Evolutionary conservation across 1,140 invertebrate species (phyloP), one percentile per base, ranked within the genome.

Genomic region (Steinernema khuongi): DNA sequence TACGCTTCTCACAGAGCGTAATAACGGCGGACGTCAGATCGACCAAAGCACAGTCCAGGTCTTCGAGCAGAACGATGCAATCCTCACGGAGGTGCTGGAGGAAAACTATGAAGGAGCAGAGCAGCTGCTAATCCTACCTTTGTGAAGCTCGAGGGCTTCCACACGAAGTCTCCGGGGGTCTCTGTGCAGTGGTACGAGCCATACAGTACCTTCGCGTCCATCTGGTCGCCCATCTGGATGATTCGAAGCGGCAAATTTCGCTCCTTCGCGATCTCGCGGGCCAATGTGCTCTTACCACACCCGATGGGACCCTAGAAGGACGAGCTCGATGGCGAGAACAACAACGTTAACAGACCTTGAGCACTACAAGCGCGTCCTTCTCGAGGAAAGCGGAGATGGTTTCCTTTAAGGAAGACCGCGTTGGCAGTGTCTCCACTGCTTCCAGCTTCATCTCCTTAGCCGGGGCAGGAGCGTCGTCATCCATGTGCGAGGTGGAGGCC

Each of bases 151-250:
- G 96, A 96, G 4, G 95, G 91, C 79, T 92, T 90, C 96, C 96
- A 99, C 31, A 94, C 86, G 88, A 99, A 99, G 87, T 99, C 93
- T 36, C 96, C 96, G 1, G 95, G 95, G 33, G 96, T 89, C 84
- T 97, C 94, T 0, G 96, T 96, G 85, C 96, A 98, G 78, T 91
- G 89, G 87, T 99, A 97, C 30, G 92, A 92, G 2, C 96, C 96
- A 14, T 99, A 86, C 18, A 99, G 85, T 88, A 88, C 88, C 87
- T 96, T 94, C 68, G 93, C 92, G 85, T 99, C 96, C n/a, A 94
- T 95, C 87, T 99, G 94, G 88, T 99, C 95, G 1, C 94, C 94
- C 1, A 99, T 87, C 85, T 99, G 96, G 31, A 99, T 93, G 60
- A 92, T 82, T 7, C 90, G 80, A 7, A 88, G 74, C 0, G 87